Percentiles rank a stretch among this genome's conserved stretches.
These are phyloP conservation scores for Boloria euphrosyne DNA, from an alignment of 2,888 invertebrate species.

Conservation along the genomic window DNA sequence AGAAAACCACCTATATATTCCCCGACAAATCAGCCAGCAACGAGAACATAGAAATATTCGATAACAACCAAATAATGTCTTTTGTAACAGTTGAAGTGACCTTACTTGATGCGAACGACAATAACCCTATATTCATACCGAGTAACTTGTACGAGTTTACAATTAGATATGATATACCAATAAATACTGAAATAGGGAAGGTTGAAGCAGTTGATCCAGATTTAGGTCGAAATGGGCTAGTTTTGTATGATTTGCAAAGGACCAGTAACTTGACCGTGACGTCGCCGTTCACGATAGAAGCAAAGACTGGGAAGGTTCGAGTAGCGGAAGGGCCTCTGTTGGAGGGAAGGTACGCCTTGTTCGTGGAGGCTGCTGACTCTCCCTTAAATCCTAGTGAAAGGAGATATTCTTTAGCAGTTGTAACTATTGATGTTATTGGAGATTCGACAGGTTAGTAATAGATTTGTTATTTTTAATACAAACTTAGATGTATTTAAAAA, in stretches of 20 bases:
- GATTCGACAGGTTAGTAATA: constrained; percentile 68
- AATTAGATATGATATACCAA: constrained; percentile 85
- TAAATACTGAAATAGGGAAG: constrained; percentile 89
- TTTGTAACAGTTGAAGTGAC: constrained; percentile 90
- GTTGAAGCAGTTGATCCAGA: constrained; percentile 93
- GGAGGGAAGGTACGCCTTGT: constrained; percentile 89
- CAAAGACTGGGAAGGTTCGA: constrained; percentile 86
- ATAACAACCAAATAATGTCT: constrained; percentile 69
- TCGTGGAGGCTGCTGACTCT: constrained; percentile 92
- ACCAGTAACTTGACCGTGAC: constrained; percentile 84
- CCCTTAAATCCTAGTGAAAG: constrained; percentile 92
- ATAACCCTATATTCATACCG: constrained; percentile 92
- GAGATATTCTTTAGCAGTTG: constrained; percentile 91
- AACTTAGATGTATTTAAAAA: neutral
- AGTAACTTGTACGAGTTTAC: constrained; percentile 91
- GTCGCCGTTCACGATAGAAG: constrained; percentile 87
- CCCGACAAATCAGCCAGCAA: constrained; percentile 69
- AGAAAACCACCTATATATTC: constrained; percentile 75
- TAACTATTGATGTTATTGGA: constrained; percentile 88
- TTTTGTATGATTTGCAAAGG: constrained; percentile 88
- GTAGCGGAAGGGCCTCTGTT: constrained; percentile 85
- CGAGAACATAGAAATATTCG: constrained; percentile 73
- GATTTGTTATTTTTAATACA: too few species aligned
- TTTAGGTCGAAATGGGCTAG: constrained; percentile 86
- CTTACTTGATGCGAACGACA: constrained; percentile 94